Conservation (phyloP, 2,888 invertebrate genomes). For the Lomographa bimaculata region DNA sequence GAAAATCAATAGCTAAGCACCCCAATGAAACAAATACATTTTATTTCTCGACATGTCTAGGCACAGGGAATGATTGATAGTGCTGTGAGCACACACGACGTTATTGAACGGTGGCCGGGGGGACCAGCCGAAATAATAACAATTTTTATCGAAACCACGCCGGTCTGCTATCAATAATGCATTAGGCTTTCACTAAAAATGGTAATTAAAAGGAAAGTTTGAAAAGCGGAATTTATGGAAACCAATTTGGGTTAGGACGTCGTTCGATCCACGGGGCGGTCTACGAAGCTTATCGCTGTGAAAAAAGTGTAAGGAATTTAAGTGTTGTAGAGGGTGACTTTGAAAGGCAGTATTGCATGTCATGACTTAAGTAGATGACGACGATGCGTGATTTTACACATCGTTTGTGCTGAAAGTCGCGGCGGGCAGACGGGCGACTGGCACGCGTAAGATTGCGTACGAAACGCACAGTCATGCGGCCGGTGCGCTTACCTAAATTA, state of each 20-base stretch:
- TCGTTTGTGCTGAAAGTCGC: conserved; percentile 34
- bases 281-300: conserved; percentile 1
- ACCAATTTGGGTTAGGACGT: conserved; percentile 32
- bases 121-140: conserved; percentile 55
- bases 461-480: conserved; percentile 76
- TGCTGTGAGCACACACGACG: conserved; percentile 71
- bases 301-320: conserved; percentile 25
- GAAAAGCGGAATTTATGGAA: conserved; percentile 35
- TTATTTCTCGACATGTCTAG: conserved; percentile 70
- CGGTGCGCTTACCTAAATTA: conserved; percentile 76
- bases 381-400: conserved; percentile 58
- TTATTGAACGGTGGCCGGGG: conserved; percentile 64
- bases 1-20: conserved; percentile 71
- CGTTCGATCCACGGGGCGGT: conserved; percentile 1
- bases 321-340: conserved; percentile 17
- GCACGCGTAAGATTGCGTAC: conserved; percentile 57
- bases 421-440: conserved; percentile 24
- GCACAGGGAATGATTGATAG: conserved; percentile 75
- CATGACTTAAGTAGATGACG: conserved; percentile 25
- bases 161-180: conserved; percentile 52
- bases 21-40: conserved; percentile 71
- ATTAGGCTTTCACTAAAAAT: conserved; percentile 46
- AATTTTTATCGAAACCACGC: conserved; percentile 47
- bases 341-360: conserved; percentile 16
- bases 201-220: conserved; percentile 40